Evolutionary conservation across 1,140 invertebrate species (phyloP).

Genomic region (Vollenhovia emeryi): DNA sequence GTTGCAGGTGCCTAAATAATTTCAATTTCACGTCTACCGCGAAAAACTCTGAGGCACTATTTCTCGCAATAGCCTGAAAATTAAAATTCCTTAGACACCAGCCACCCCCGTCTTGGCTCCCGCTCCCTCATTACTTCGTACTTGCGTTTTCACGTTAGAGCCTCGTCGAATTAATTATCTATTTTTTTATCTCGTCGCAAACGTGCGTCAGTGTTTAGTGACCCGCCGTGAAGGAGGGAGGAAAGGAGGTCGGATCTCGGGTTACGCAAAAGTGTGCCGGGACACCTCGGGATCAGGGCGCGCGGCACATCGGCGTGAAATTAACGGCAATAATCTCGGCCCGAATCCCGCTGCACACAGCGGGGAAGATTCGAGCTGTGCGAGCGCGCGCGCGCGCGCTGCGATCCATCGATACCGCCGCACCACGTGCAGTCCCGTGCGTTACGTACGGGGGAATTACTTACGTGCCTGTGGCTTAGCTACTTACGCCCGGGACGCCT

Average conservation of each 20-base stretch:
- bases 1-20: too few species aligned
- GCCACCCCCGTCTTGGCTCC: too few species aligned
- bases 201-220: not conserved
- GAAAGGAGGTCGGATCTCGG: too few species aligned
- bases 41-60: too few species aligned
- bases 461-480: constrained; percentile 69
- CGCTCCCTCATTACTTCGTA: too few species aligned
- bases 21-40: too few species aligned
- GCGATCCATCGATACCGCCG: constrained; percentile 63
- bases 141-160: too few species aligned
- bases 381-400: not conserved
- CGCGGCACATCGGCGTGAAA: constrained; percentile 25
- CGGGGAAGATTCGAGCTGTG: not conserved
- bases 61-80: too few species aligned
- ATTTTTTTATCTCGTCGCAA: too few species aligned
- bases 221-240: too few species aligned
- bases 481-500: constrained; percentile 73
- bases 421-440: not conserved
- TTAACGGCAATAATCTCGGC: constrained; percentile 37
- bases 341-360: not conserved
- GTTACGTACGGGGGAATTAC: constrained; percentile 59
- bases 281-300: not conserved
- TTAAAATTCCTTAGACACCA: too few species aligned
- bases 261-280: not conserved
- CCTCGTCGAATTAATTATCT: too few species aligned